Evolutionary conservation across 1,140 invertebrate genomes (phyloP), one percentile per base, ranked within the genome.

Genomic region (Saccostrea cuccullata): DNA sequence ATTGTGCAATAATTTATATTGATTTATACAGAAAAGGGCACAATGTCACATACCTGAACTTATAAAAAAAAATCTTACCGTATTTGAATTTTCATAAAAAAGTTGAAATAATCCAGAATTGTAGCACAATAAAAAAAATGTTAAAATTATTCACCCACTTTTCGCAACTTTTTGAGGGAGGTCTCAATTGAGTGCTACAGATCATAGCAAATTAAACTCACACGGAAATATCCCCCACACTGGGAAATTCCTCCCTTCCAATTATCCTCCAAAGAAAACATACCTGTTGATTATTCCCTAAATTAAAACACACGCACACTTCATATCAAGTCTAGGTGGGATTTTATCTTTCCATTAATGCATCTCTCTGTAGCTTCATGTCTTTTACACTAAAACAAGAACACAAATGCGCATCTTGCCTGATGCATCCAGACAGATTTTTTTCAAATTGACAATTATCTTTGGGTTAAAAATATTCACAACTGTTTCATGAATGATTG

Each of bases 211-310:
- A 60, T 60, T 64, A 77, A 77, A 77, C 70, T 77, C 70, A 77
- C 26, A 13, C 70, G 26, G 70, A 77, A 77, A 77, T 36, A 77
- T 77, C 70, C 30, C 70, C 15, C 70, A 30, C 70, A 40, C 70
- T 30, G 30, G 26, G 30, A 77, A 77, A 77, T 73, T 77, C 26
- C 70, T 77, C 70, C 70, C 70, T 4, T 30, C 70, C 70, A 77
- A 77, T 77, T 77, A 77, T 77, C 70, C 70, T 23, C 11, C 70
- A 4, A 77, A 36, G 30, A 36, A 77, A 77, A 30, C 70, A 77
- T 77, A 77, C 26, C 70, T 77, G 70, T 77, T 77, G 26, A 77
- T 77, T 77, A 77, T 77, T 30, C 26, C 30, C 70, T 36, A 15
- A 15, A 77, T 30, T 13, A 30, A 30, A 77, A 30, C 23, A 77